Conservation (phyloP, 2,797 vertebrate species). For the Tokudaia tokunoshimensis region DNA sequence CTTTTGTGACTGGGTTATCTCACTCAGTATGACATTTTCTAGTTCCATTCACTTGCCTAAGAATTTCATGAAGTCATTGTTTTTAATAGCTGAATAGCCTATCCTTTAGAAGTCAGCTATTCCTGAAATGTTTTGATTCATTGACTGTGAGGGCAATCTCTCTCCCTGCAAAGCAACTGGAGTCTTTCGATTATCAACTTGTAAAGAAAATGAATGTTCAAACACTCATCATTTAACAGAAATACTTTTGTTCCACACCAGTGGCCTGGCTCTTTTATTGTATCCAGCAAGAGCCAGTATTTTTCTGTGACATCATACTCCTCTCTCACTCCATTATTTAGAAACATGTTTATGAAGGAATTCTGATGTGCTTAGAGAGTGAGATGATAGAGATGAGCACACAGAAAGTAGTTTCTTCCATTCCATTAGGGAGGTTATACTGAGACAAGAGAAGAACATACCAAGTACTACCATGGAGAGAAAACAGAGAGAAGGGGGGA, state of each 20-base stretch:
- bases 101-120: neutral
- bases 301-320: slow-evolving; percentile 13
- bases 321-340: neutral
- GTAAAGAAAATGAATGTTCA: neutral
- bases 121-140: slow-evolving; percentile 19
- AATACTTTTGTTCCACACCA: neutral
- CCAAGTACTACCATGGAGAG: neutral
- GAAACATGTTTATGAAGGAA: neutral
- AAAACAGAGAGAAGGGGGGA: no score
- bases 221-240: neutral
- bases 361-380: neutral
- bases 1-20: no score
- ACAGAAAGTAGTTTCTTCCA: neutral
- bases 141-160: neutral
- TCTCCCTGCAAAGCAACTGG: slow-evolving; percentile 3
- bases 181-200: neutral
- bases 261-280: neutral
- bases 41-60: no score
- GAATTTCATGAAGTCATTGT: no score
- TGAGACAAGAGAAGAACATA: neutral
- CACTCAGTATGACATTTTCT: no score
- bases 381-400: neutral
- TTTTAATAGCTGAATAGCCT: neutral
- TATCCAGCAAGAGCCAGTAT: neutral
- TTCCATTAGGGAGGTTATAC: neutral